These are phyloP conservation scores for Luscinia megarhynchos DNA, from an alignment of 2,797 vertebrate species.

Conservation along the genomic window DNA sequence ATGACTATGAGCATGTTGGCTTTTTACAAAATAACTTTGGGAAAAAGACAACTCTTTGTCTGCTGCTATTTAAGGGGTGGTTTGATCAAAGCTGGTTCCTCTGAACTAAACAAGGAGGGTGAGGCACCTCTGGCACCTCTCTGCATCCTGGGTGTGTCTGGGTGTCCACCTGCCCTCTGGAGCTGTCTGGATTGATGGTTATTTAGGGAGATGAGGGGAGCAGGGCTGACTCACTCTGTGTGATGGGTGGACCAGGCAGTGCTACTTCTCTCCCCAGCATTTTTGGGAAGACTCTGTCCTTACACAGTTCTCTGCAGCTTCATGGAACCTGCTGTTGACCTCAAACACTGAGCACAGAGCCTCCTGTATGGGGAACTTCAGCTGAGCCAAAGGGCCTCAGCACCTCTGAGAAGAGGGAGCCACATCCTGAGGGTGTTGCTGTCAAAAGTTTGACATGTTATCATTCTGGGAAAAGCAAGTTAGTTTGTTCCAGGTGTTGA, in stretches of 20 bases:
- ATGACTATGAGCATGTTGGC: not conserved
- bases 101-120: not conserved
- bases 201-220: accelerated
- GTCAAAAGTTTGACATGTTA: not conserved
- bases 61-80: not conserved
- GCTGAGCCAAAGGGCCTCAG: no score
- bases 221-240: not conserved
- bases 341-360: accelerated
- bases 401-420: not conserved
- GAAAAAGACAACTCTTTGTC: not conserved
- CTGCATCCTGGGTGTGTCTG: not conserved
- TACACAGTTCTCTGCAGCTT: not conserved
- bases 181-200: not conserved
- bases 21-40: not conserved
- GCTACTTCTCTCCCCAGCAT: not conserved
- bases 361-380: not conserved
- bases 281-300: not conserved
- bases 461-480: not conserved
- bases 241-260: not conserved
- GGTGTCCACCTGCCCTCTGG: not conserved
- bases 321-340: accelerated
- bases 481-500: not conserved
- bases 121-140: not conserved
- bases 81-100: conserved; percentile 7
- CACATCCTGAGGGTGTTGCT: not conserved